Evolutionary conservation across 2,113 vertebrate genomes (phyloP).

Genomic region (Ploceus nigricollis): DNA sequence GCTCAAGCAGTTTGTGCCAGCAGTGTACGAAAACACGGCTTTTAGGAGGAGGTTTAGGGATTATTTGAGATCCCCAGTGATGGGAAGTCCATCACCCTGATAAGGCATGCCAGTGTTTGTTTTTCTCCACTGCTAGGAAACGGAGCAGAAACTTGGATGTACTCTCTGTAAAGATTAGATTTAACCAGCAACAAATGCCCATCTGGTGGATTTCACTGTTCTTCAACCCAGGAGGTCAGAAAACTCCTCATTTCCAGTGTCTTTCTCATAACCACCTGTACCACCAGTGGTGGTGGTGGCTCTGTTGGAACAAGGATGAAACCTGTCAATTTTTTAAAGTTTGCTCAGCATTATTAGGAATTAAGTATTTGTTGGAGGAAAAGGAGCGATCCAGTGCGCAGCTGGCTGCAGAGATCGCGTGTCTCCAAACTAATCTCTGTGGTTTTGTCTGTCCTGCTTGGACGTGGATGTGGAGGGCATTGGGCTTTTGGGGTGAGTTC

Average conservation of each 20-base stretch:
- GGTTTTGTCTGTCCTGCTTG: not conserved
- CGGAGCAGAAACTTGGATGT: not conserved
- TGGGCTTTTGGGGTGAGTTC: not conserved
- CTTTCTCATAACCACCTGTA: not conserved
- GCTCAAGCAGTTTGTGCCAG: not conserved
- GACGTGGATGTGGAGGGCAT: not conserved
- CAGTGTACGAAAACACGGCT: not conserved
- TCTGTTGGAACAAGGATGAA: not conserved
- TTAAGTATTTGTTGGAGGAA: not conserved
- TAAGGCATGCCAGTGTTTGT: not conserved
- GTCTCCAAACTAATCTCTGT: not conserved
- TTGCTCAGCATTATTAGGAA: not conserved
- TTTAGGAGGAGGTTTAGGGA: not conserved
- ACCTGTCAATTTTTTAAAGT: not conserved
- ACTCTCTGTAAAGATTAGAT: not conserved
- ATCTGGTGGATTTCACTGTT: not conserved
- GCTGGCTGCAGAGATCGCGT: rapidly evolving
- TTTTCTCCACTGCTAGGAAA: constrained; percentile 30
- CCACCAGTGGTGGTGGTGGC: not conserved
- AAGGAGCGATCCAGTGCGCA: not conserved
- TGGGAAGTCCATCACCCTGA: not conserved
- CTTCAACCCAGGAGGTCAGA: not conserved
- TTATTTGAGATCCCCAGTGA: not conserved
- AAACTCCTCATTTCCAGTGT: not conserved
- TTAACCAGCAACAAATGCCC: not conserved